Conservation (phyloP, 1,140 invertebrate species). For the Homarus americanus region DNA sequence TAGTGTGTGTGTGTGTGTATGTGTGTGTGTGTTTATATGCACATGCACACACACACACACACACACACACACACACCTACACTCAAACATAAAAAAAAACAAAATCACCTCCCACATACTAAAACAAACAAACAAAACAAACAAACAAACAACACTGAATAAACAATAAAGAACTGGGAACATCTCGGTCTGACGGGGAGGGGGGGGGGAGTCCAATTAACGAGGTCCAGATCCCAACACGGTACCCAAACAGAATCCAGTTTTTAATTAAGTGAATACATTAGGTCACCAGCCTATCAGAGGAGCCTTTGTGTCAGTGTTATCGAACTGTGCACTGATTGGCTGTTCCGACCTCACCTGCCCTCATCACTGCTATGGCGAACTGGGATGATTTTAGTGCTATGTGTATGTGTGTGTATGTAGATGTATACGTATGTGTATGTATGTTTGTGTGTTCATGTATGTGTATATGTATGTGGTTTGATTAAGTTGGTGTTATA, state of each 20-base stretch:
- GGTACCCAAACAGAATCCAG: background rate
- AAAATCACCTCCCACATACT: background rate
- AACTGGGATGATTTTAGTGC: no score
- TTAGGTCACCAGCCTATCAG: slow-evolving; percentile 18
- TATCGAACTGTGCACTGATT: background rate
- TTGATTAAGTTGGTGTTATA: no score
- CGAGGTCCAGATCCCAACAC: background rate
- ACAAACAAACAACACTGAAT: no score
- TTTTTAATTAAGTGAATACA: slow-evolving; percentile 38
- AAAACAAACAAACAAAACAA: no score
- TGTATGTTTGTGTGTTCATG: no score
- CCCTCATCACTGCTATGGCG: background rate
- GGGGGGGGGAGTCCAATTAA: no score
- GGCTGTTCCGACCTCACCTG: background rate
- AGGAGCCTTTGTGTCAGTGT: background rate
- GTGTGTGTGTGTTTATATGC: background rate
- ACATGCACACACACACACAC: background rate
- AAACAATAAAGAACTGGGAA: no score
- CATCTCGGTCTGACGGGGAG: no score
- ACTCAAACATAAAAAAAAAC: background rate
- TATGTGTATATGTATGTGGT: no score
- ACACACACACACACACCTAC: background rate
- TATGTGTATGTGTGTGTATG: no score
- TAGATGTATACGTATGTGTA: no score
- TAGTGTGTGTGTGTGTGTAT: background rate